A percentile compares a stretch with the other conserved stretches of the same genome.
phyloP scores from a whole-genome alignment of 2,888 invertebrate genomes.

The Drosophila neonasuta region DNA sequence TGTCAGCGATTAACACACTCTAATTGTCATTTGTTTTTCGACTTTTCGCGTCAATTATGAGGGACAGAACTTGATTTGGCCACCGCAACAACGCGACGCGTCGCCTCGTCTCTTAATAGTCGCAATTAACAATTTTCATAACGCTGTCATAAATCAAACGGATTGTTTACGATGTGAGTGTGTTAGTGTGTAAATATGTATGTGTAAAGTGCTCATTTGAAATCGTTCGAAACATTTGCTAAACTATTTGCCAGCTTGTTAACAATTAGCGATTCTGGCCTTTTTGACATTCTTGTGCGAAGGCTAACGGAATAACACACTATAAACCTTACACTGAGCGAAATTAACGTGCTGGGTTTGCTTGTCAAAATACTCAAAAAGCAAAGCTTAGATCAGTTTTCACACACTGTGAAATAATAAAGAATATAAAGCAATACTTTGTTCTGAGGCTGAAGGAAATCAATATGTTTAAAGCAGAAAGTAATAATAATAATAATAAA shows the following conservation, averaged over 20 bases:
- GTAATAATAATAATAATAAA: no score
- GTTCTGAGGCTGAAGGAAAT: no score
- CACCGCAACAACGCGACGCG: neutral
- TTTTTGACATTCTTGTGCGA: constrained; percentile 16
- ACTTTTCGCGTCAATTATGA: constrained; percentile 30
- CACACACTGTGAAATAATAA: no score
- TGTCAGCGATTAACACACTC: constrained; percentile 69
- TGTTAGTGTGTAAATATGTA: neutral
- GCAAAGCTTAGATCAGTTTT: no score
- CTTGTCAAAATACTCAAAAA: no score
- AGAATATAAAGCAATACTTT: no score
- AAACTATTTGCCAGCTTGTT: constrained; percentile 42
- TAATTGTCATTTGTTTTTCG: constrained; percentile 70
- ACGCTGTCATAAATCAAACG: constrained; percentile 34
- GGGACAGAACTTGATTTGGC: constrained; percentile 21
- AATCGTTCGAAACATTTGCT: constrained; percentile 21
- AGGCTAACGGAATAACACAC: constrained; percentile 21
- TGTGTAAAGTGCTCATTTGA: constrained; percentile 20
- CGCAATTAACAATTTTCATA: constrained; percentile 42
- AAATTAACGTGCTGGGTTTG: neutral
- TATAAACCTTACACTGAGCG: neutral
- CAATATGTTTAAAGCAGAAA: no score
- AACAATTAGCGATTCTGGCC: constrained; percentile 48
- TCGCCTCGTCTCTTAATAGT: constrained; percentile 13
- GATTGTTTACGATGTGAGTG: neutral